These are phyloP conservation scores for Echinometra lucunter DNA, from an alignment of 53 echinoderm and acorn worm species.

Conservation along the genomic window DNA sequence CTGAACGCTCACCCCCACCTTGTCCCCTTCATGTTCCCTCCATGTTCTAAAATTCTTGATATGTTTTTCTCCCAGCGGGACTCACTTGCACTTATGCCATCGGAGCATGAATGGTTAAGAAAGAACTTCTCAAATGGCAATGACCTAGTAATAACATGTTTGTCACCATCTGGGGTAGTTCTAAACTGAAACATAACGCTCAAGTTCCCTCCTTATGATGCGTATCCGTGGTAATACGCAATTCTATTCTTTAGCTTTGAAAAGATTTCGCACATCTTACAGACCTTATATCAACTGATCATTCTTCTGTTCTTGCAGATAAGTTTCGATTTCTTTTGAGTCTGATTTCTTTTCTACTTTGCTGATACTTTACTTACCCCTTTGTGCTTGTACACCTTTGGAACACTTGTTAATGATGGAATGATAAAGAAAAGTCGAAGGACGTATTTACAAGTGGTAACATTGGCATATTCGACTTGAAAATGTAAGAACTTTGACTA, in stretches of 20 bases:
- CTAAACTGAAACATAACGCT: background rate
- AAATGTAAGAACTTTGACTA: no score
- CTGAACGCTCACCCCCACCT: no score
- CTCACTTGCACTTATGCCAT: background rate
- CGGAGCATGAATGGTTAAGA: background rate
- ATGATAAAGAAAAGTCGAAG: no score
- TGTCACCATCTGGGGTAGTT: background rate
- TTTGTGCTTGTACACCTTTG: no score
- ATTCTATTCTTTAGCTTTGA: background rate
- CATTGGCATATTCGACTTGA: no score
- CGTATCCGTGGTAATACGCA: conserved; percentile 7
- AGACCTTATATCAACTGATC: background rate
- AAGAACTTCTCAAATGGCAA: conserved; percentile 5
- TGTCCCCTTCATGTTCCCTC: background rate
- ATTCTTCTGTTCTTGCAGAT: no score
- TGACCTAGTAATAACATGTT: conserved; percentile 23
- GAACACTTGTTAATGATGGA: no score
- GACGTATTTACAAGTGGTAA: no score
- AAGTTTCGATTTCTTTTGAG: background rate
- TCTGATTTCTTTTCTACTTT: no score
- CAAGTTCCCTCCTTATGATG: background rate
- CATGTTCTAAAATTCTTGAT: background rate
- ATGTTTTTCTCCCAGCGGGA: conserved; percentile 28
- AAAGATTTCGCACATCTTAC: background rate
- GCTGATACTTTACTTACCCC: background rate